phyloP scores from a whole-genome alignment of 2,888 invertebrate genomes.

The Sphaeridia pumilis region DNA sequence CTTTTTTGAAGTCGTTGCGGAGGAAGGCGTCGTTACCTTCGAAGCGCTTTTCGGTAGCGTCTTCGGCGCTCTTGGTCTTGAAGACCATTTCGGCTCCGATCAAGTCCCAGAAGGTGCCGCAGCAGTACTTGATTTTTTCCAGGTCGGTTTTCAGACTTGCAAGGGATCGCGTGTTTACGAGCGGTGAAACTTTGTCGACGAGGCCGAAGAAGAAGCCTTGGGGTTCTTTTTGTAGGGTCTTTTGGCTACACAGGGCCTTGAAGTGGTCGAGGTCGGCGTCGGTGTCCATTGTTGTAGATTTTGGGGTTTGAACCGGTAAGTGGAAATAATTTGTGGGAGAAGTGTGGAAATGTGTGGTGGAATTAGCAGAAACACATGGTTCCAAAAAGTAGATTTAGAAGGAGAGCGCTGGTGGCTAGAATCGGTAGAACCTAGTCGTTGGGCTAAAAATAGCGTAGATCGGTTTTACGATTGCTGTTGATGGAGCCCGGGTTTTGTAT shows the following conservation, averaged over 20 bases:
- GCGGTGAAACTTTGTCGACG: conserved; percentile 46
- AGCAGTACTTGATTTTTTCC: conserved; percentile 26
- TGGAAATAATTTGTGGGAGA: too few species aligned
- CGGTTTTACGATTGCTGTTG: too few species aligned
- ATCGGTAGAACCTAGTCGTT: too few species aligned
- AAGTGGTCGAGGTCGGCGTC: not conserved
- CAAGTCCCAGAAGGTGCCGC: conserved; percentile 23
- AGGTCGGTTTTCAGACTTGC: conserved; percentile 22
- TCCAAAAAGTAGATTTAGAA: too few species aligned
- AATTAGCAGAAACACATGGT: too few species aligned
- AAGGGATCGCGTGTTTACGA: conserved; percentile 22
- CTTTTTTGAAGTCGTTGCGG: conserved; percentile 47
- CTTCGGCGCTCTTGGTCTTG: conserved; percentile 39
- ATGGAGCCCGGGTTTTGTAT: too few species aligned
- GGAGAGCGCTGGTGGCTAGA: too few species aligned
- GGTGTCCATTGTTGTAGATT: conserved; percentile 15
- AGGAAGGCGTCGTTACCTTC: conserved; percentile 51
- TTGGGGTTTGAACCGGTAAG: too few species aligned
- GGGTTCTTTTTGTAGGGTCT: conserved; percentile 60
- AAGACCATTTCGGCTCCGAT: conserved; percentile 30
- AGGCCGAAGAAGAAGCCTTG: conserved; percentile 64
- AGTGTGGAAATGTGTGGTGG: too few species aligned
- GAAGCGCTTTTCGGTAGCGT: conserved; percentile 50
- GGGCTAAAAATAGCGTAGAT: too few species aligned
- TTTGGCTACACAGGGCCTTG: conserved; percentile 50